Evolutionary conservation across 2,797 vertebrate species (phyloP), one percentile per base, ranked within the genome.

Genomic region (Rhadinocentrus ornatus): DNA sequence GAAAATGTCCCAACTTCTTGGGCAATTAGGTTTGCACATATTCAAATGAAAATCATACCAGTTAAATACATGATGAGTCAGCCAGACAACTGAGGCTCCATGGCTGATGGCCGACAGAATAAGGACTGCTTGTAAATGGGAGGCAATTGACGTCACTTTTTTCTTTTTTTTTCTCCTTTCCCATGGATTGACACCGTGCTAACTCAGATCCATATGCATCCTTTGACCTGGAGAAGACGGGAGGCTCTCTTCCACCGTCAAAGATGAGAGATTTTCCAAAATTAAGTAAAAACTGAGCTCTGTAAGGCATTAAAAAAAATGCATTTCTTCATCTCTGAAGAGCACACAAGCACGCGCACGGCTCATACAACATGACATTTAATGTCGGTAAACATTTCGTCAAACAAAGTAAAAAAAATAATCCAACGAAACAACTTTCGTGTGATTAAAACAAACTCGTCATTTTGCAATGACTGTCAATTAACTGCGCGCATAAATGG

Each of bases 401-500:
- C 58, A 77, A 71, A 86, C 81, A 83, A 73, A 81, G 64, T 83
- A 80, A 75, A 85, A 87, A 80, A 79, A 66, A 82, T 76, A 65
- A 84, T 90, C 82, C 78, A 66, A 77, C 76, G 80, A 88, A 90
- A 88, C 87, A 91, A 87, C 84, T 91, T 87, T 68, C 77, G 91
- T 93, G 91, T 93, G 93, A 96, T 95, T 96, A 94, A 95, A 83
- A 77, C 61, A 53, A 82, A 69, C 78, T 70, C 62, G 71, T 76
- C 66, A 94, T 94, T 95, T 95, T 95, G 93, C 95, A 95, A 97
- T 95, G 94, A 95, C 95, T 96, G 94, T 95, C 96, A 96, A 96
- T 98, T 97, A 97, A 97, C 96, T 95, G 95, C 92, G 95, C 95
- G 95, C 96, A 96, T 96, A 96, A 97, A 96, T 95, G 95, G 94